Evolutionary conservation across 2,113 vertebrate genomes (phyloP).

Genomic region (Falcunculus frontatus): DNA sequence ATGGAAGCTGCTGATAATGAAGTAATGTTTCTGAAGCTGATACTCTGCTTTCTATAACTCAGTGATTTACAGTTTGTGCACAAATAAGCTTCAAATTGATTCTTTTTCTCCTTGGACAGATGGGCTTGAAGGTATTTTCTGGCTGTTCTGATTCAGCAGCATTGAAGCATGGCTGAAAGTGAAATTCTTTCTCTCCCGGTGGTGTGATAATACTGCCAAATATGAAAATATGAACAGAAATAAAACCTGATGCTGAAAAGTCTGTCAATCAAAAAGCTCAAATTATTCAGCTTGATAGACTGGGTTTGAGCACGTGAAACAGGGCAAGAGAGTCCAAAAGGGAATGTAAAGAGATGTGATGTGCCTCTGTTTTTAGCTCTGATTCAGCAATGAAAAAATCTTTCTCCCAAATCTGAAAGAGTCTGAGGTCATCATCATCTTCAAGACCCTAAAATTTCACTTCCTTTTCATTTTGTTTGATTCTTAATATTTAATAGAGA

Average conservation of each 20-base stretch:
- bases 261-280: neutral
- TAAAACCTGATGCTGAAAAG: neutral
- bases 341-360: neutral
- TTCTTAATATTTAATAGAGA: neutral
- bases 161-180: neutral
- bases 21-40: neutral
- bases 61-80: neutral
- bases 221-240: neutral
- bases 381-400: too few species aligned
- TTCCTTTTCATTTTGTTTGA: neutral
- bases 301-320: neutral
- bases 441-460: too few species aligned
- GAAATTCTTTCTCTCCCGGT: neutral
- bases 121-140: neutral
- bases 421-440: too few species aligned
- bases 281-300: neutral
- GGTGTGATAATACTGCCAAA: neutral
- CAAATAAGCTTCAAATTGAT: constrained; percentile 4
- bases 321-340: neutral
- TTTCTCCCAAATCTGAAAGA: too few species aligned
- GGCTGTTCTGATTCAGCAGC: neutral
- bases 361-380: neutral
- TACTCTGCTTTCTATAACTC: neutral
- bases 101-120: neutral
- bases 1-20: neutral